Conservation (phyloP, 1,140 invertebrate genomes). For the Hycleus cichorii region DNA sequence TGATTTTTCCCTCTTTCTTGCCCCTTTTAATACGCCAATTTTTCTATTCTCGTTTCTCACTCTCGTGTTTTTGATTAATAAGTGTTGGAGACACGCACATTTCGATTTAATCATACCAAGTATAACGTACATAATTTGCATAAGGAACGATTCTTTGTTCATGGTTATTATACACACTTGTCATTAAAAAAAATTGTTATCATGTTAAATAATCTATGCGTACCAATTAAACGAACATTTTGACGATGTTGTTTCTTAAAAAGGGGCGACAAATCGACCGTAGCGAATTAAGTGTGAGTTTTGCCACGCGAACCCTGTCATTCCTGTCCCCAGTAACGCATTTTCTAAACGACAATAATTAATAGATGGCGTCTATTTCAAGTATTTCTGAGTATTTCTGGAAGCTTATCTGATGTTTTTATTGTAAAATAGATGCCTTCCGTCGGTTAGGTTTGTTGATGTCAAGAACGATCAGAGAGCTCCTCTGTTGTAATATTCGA, state of each 20-base stretch:
- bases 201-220: conserved; percentile 8
- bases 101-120: conserved; percentile 34
- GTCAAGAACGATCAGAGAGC: no score
- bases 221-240: conserved; percentile 16
- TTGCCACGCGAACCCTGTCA: neutral
- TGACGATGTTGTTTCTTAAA: neutral
- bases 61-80: conserved; percentile 31
- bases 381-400: no score
- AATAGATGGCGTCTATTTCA: neutral
- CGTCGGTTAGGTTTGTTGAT: no score
- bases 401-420: no score
- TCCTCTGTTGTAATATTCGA: conserved; percentile 14
- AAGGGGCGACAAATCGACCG: neutral
- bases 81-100: conserved; percentile 36
- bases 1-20: no score
- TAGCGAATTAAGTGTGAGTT: no score
- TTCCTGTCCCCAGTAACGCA: neutral
- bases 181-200: conserved; percentile 11
- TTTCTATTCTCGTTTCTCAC: no score
- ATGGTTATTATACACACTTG: conserved; percentile 27
- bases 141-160: conserved; percentile 29
- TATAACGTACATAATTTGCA: conserved; percentile 35
- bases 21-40: no score
- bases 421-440: no score
- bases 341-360: no score